phyloP scores from a whole-genome alignment of 2,113 vertebrate species.

The Penelope pileata region DNA sequence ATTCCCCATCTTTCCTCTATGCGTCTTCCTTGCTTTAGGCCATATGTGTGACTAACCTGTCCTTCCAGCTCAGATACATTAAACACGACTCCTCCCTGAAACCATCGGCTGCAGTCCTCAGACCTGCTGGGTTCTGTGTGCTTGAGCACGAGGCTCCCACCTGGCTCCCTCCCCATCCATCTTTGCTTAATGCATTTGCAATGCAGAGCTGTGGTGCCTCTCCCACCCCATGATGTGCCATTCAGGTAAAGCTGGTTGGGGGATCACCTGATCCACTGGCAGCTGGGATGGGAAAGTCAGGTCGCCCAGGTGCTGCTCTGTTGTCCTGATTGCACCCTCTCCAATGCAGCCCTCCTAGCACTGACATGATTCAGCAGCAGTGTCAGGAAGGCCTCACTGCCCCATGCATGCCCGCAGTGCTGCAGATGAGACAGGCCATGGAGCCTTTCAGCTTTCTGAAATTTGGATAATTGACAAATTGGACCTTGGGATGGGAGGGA shows the following conservation, averaged over 20 bases:
- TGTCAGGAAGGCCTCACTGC: neutral
- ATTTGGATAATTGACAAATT: neutral
- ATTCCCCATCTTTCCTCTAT: slow-evolving; percentile 41
- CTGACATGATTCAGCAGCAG: neutral
- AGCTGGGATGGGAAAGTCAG: neutral
- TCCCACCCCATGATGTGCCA: neutral
- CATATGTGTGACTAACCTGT: slow-evolving; percentile 22
- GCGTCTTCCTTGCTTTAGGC: slow-evolving; percentile 36
- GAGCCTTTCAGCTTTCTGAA: neutral
- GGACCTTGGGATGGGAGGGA: neutral
- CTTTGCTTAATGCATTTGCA: neutral
- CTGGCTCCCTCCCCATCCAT: neutral
- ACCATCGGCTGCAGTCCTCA: neutral
- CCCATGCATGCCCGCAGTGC: neutral
- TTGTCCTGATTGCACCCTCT: neutral
- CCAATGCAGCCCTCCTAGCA: neutral
- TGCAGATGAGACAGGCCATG: neutral
- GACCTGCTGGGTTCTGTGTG: neutral
- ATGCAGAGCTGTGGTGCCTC: neutral
- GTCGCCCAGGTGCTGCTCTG: accelerated
- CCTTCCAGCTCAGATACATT: slow-evolving; percentile 1
- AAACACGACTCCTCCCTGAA: slow-evolving; percentile 25
- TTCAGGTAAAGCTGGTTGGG: accelerated
- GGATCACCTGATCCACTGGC: neutral
- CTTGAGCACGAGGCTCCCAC: neutral